Evolutionary conservation across 2,888 invertebrate genomes (phyloP), one percentile per base, ranked within the genome.

Genomic region (Tachystola acroxantha): DNA sequence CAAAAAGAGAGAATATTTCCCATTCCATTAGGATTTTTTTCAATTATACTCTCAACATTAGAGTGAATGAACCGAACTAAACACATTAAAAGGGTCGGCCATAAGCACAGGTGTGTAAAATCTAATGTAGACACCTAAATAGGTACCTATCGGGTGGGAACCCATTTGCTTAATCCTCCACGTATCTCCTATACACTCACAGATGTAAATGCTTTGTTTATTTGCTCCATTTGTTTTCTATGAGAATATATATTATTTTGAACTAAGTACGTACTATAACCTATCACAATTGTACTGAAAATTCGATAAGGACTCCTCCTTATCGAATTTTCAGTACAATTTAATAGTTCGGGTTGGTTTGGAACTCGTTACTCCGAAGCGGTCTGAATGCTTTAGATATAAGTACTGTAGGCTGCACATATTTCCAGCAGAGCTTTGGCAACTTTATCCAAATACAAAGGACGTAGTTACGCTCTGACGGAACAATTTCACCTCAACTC

Each of bases 81-180:
- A 66, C 58, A 67, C 70, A 74, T 77, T 76, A 74, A 71, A 71
- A 73, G 76, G 78, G 76, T 73, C 64, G 57, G 54, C 58, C 50
- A 44, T 64, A 68, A 65, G 64, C 70, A 60, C 74, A 75, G 72
- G 75, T 75, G 73, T 71, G 72, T 72, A 66, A 73, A 80, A 79
- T 74, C 67, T 73, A 79, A 76, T 64, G 62, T 66, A 70, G 61
- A 71, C 60, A 61, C 64, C 57, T 67, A 69, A 68, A 68, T 67
- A 69, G 63, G 59, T 66, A n/a, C n/a, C n/a, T n/a, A 64, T 61
- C 52, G 66, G 66, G 57, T 56, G 60, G 60, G 63, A 72, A 71
- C 59, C 66, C 68, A 69, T 72, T 75, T 55, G 55, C 59, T 57
- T 65, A 68, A 69, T 68, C 60, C 63, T 49, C 50, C 25, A 4